phyloP scores from a whole-genome alignment of 53 echinoderm and acorn worm species.

The Henricia sp. region DNA sequence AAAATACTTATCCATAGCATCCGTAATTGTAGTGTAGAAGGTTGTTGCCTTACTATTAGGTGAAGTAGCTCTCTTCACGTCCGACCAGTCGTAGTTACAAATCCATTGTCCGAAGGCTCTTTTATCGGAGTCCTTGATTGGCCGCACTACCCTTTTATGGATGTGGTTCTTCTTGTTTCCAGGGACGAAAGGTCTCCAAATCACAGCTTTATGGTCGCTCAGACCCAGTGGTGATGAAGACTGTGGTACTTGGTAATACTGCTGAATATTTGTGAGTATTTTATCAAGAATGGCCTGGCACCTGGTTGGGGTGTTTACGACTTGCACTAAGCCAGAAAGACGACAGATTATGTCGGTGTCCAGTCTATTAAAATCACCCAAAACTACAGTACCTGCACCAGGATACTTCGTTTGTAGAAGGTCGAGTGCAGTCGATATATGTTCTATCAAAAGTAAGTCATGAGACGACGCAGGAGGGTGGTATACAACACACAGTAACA shows the following conservation, averaged over 20 bases:
- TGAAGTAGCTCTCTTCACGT: not conserved
- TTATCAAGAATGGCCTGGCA: not conserved
- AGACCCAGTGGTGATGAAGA: constrained; percentile 1
- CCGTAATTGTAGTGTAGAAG: not conserved
- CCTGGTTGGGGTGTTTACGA: not conserved
- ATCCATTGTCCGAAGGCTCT: constrained; percentile 23
- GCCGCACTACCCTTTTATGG: constrained; percentile 20
- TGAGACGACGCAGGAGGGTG: constrained; percentile 31
- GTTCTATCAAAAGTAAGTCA: constrained; percentile 31
- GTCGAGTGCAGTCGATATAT: constrained; percentile 32
- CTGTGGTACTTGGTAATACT: not conserved
- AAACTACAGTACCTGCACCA: constrained; percentile 21
- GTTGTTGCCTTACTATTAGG: not conserved
- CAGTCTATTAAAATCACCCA: constrained; percentile 49
- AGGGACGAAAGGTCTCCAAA: not conserved
- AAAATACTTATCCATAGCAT: constrained; percentile 1
- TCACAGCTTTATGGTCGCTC: constrained; percentile 19
- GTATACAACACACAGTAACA: constrained; percentile 41
- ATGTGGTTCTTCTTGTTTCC: not conserved
- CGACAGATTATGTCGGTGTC: constrained; percentile 6
- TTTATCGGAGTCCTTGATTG: constrained; percentile 23
- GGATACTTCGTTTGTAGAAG: constrained; percentile 37
- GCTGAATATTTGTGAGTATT: constrained; percentile 10
- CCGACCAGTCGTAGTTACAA: not conserved
- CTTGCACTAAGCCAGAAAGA: not conserved